Percentiles rank a stretch among this genome's conserved stretches.
phyloP scores from a whole-genome alignment of 2,888 invertebrate genomes.

The Eupsilia transversa region DNA sequence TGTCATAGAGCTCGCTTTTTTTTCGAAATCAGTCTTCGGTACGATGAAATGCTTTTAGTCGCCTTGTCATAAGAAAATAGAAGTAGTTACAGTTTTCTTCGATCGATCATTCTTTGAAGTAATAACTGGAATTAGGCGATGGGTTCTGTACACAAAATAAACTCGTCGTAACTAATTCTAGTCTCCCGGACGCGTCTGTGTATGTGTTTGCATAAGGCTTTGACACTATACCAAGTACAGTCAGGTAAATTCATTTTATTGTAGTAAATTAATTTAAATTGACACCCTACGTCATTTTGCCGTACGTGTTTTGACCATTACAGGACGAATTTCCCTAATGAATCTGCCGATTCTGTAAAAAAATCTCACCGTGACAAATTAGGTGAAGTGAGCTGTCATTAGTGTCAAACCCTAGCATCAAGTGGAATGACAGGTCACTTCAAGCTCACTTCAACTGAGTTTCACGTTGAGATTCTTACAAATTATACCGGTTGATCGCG shows the following conservation, averaged over 20 bases:
- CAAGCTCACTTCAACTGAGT: neutral
- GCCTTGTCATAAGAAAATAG: constrained; percentile 23
- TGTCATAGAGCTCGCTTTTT: neutral
- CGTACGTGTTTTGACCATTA: neutral
- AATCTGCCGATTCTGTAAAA: neutral
- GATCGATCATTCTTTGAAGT: constrained; percentile 31
- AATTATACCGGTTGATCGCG: neutral
- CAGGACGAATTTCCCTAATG: neutral
- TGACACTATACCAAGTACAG: neutral
- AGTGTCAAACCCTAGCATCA: no score
- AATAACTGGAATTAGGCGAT: neutral
- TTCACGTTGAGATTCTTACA: neutral
- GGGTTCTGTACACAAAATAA: constrained; percentile 6
- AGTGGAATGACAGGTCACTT: no score
- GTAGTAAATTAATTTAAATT: no score
- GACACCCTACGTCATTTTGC: neutral
- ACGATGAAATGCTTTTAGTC: constrained; percentile 15
- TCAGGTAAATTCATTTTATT: no score
- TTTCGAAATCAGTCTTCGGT: neutral
- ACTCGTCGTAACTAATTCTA: neutral
- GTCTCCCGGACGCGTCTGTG: neutral
- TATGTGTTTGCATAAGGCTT: neutral
- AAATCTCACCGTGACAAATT: neutral
- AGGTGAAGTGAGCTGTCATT: neutral
- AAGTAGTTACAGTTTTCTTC: neutral